Evolutionary conservation across 2,888 invertebrate genomes (phyloP), one percentile per base, ranked within the genome.

Genomic region (Acanthosepion esculentum): DNA sequence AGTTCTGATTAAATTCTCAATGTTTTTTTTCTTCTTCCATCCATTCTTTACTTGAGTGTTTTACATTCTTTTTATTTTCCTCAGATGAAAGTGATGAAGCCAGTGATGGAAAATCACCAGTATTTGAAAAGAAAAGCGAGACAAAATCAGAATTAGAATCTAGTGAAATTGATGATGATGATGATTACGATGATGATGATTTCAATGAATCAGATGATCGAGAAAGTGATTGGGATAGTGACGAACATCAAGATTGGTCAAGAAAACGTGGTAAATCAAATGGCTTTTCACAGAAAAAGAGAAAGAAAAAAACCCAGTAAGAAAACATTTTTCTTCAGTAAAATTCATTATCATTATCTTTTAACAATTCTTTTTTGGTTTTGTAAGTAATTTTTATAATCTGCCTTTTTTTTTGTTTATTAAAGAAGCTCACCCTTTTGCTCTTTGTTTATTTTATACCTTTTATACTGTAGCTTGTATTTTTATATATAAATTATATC

Each of bases 141-240:
- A 18, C 26, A 48, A 48, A 48, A 29, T 15, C 48, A 23, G 92
- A 92, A 26, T 48, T 12, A 50, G 33, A 48, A 92, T 26, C 8
- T 5, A 92, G 7, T 92, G 48, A 48, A 10, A 15, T 91, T 7
- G 91, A 33, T 33, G 91, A 91, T 92, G 50, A 15, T 8, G 50
- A 93, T 93, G 41, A 41, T 41, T 41, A 41, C 41, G 41, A 41
- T 33, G 91, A 91, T 92, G 50, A 15, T 8, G 50, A 93, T 93
- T 93, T 50, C 41, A 48, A 48, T 48, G n/a, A 93, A 5, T 29
- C 48, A 53, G 48, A 48, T 48, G 93, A 93, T 0, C 20, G 48
- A 33, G 93, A 93, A 33, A 93, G 93, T 93, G 93, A 93, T 53
- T 93, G 93, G 93, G 93, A 93, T 10, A 93, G 93, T n/a, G 93